Conservation (phyloP, 2,888 invertebrate genomes). For the Drosophila mulleri region DNA sequence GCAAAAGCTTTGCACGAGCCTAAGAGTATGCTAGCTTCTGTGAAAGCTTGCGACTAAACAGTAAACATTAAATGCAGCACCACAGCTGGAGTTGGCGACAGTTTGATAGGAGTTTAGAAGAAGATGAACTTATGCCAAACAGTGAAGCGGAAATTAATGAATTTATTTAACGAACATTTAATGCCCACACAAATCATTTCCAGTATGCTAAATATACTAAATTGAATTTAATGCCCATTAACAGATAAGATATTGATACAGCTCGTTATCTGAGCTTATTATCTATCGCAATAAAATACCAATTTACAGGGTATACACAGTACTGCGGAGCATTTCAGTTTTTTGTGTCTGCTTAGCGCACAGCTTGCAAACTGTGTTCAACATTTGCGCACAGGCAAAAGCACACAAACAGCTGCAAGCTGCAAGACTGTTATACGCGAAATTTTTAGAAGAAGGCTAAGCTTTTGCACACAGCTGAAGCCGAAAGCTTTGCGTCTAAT, state of each 20-base stretch:
- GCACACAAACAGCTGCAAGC: constrained; percentile 28
- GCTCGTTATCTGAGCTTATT: neutral
- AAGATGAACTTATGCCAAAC: neutral
- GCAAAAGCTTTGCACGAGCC: constrained; percentile 24
- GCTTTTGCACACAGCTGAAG: constrained; percentile 61
- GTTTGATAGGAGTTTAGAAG: neutral
- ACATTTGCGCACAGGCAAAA: constrained; percentile 25
- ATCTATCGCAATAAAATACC: neutral
- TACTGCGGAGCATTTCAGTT: neutral
- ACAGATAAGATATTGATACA: neutral
- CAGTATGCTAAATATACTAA: neutral
- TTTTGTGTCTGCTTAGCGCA: neutral
- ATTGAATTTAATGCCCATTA: neutral
- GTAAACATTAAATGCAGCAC: neutral
- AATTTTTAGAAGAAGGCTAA: constrained; percentile 10
- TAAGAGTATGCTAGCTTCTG: constrained; percentile 24
- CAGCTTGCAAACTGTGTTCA: neutral
- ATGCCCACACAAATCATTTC: neutral
- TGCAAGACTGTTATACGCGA: constrained; percentile 34
- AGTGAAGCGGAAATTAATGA: neutral
- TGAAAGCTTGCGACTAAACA: constrained; percentile 2
- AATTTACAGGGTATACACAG: neutral
- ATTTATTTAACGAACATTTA: neutral
- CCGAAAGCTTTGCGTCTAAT: constrained; percentile 55
- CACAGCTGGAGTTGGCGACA: too few relatives aligned